Evolutionary conservation across 2,888 invertebrate species (phyloP), one percentile per base, ranked within the genome.

Genomic region (Sphaeridia pumilis): DNA sequence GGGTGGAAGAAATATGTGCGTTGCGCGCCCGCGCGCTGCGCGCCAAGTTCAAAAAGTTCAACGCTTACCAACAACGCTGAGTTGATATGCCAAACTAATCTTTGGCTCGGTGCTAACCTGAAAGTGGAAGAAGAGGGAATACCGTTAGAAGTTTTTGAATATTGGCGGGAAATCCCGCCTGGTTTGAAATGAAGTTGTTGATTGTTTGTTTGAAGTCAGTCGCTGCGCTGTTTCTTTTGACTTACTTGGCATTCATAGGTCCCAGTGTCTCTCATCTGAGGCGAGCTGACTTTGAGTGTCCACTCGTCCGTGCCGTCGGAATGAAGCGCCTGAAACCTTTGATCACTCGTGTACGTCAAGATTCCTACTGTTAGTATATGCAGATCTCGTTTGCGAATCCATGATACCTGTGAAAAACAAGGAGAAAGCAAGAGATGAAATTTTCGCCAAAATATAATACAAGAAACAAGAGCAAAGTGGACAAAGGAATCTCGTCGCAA

Each of bases 231-330:
- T 31, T 31, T 31, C 7, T 31, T 10, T 31, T 4, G 41, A 49
- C 82, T 82, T 59, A 83, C 82, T 72, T 84, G 83, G 69, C 83
- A 84, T 70, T 84, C 83, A 68, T 83, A 84, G 42, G 78, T 74
- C 51, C 82, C 83, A 26, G 78, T 78, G 69, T 83, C 82, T 52
- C 81, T 73, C 35, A 77, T 76, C 67, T 82, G 82, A 26, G 81
- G 79, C 1, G 81, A 81, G 46, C 78, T 78, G 65, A 83, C 77
- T 70, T 80, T 81, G 56, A 83, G 71, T 53, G 81, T 79, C 82
- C 82, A 82, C 70, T 82, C 82, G 65, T 82, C 81, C 43, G 79
- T 79, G 56, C 81, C 81, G 67, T 82, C 81, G 44, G 79, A 76
- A 70, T 83, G 82, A 35, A 82, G 72, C 43, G 81, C 78, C 68